Evolutionary conservation across 2,888 invertebrate genomes (phyloP).

Genomic region (Limnephilus rhombicus): DNA sequence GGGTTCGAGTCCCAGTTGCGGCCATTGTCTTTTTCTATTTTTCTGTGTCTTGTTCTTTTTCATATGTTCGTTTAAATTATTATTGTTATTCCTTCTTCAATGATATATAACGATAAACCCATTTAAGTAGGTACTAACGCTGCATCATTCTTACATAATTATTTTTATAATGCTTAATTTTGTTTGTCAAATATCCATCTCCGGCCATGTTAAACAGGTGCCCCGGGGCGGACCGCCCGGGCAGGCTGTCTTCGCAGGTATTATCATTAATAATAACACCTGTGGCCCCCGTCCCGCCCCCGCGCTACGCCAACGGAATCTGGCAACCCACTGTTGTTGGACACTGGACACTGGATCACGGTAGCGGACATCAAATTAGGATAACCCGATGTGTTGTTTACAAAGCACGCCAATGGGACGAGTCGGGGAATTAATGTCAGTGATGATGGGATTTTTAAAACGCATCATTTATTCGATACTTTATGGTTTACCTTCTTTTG

Average conservation of each 20-base stretch:
- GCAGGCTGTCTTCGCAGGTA: conserved; percentile 20
- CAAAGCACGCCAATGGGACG: conserved; percentile 30
- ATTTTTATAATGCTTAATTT: background rate
- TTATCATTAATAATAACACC: conserved; percentile 23
- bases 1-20: too few species aligned
- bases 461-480: background rate
- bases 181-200: background rate
- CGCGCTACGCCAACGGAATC: background rate
- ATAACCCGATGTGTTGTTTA: conserved; percentile 25
- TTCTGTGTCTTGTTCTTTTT: too few species aligned
- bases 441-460: background rate
- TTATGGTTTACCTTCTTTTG: background rate
- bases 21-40: too few species aligned
- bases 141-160: background rate
- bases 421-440: conserved; percentile 3
- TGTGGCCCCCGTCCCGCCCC: background rate
- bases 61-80: too few species aligned
- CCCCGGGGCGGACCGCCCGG: background rate
- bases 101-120: background rate
- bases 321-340: background rate
- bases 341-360: background rate
- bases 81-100: too few species aligned
- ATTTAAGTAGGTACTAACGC: background rate
- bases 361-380: conserved; percentile 29
- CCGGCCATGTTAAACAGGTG: background rate